Percentiles rank a stretch among this genome's conserved stretches.
Evolutionary conservation across 2,888 invertebrate species (phyloP).

Genomic region (Phragmatobia fuliginosa): DNA sequence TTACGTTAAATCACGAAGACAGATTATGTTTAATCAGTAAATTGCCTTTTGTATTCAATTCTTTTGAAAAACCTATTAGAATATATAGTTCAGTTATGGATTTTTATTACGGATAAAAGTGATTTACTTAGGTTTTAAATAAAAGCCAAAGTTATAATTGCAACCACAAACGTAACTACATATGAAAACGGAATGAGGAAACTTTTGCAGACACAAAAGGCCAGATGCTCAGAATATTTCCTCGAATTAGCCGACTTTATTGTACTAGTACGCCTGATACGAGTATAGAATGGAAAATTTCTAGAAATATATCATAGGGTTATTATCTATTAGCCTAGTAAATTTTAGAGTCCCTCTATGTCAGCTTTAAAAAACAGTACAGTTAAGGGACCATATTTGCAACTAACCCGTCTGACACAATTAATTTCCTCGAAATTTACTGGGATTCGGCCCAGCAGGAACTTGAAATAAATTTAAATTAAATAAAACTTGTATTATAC

Average conservation of each 20-base stretch:
- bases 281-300: neutral
- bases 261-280: neutral
- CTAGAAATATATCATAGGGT: neutral
- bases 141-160: constrained; percentile 37
- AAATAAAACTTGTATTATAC: neutral
- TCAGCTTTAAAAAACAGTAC: neutral
- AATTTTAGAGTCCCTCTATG: neutral
- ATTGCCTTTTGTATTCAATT: no score
- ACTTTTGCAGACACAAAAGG: constrained; percentile 19
- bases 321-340: neutral
- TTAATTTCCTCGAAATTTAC: neutral
- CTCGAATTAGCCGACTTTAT: constrained; percentile 5
- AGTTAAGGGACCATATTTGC: no score
- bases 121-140: constrained; percentile 26
- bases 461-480: neutral
- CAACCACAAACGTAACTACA: constrained; percentile 32
- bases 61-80: neutral
- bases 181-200: constrained; percentile 24
- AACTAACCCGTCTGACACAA: neutral
- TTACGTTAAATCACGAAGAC: no score
- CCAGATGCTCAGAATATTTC: neutral
- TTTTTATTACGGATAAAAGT: constrained; percentile 20
- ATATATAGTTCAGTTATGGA: neutral
- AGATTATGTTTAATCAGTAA: no score
- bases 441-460: neutral